Percentiles rank a stretch among this genome's conserved stretches.
Conservation (phyloP, 1,140 invertebrate species). For the Heliconius melpomene region DNA sequence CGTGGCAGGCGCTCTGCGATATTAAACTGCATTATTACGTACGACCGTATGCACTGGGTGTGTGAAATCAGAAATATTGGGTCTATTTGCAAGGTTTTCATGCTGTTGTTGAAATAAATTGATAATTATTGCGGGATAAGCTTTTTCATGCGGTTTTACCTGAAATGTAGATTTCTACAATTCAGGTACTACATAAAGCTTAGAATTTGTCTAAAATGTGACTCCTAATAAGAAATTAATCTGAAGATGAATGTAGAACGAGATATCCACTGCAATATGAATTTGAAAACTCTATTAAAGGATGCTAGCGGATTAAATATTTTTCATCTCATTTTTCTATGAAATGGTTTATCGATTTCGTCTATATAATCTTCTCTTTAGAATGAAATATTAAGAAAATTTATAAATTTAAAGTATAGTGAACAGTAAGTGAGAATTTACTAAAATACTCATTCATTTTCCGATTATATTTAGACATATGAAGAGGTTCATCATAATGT, state of each 20-base stretch:
- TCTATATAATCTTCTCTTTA: background rate
- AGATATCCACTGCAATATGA: background rate
- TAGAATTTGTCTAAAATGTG: background rate
- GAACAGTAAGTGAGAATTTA: background rate
- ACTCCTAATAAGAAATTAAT: background rate
- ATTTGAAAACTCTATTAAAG: background rate
- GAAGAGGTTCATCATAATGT: no score
- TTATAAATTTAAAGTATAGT: background rate
- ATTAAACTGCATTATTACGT: constrained; percentile 3
- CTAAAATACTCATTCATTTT: background rate
- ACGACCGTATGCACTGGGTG: background rate
- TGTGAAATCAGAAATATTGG: background rate
- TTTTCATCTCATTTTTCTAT: background rate
- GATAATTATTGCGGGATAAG: no score
- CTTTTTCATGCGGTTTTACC: no score
- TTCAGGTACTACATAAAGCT: no score
- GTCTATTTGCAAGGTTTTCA: no score
- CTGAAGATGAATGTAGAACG: background rate
- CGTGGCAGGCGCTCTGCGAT: background rate
- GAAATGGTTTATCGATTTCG: background rate
- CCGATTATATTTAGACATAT: background rate
- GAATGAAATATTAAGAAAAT: background rate
- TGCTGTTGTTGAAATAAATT: no score
- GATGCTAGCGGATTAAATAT: background rate
- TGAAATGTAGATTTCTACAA: no score